Base-by-base conservation (phyloP, 2,888 invertebrate species). In the Cosmopolites sordidus region DNA sequence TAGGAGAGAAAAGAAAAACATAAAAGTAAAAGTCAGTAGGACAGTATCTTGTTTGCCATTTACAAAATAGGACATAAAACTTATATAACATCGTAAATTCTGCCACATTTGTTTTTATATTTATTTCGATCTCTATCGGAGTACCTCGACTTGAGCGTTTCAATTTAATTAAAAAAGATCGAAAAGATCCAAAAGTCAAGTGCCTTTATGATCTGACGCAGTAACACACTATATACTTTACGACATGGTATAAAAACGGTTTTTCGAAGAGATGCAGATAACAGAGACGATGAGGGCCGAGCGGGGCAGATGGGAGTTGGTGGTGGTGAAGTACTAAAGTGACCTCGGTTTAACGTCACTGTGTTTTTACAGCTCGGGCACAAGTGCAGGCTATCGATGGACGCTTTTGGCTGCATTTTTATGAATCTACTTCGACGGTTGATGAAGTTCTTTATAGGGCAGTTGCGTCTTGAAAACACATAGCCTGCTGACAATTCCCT, bases 371-470 rank as follows among this genome's bases (percentile, higher is more conserved):
- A 58, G 46, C 51, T 41, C 48, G 54, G 58, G 60, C 62, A 63
- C 60, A 62, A 61, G 61, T 60, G 62, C 55, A 54, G 56, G 54
- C 61, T 61, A 59, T 61, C 62, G 64, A 63, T 62, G 58, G 60
- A 62, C 61, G 59, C 59, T 60, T 64, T 62, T 57, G 60, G 60
- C 62, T 64, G 64, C 65, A 66, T 62, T 65, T 64, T 64, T 63
- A 64, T 58, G 64, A 60, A 65, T 63, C 58, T 51, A 56, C 60
- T 55, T 8, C 56, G 58, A 54, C 51, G 60, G 51, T 60, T 62
- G 65, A 66, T 66, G 64, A 65, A 66, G 64, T 64, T 60, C 63
- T 65, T 66, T 64, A 64, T 65, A 54, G 59, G 58, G 58, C 55
- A 54, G 57, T 47, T 58, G 60, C 48, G 60, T 58, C 59, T 60